Evolutionary conservation across 2,113 vertebrate species (phyloP).

Genomic region (Nothobranchius kuhntae): DNA sequence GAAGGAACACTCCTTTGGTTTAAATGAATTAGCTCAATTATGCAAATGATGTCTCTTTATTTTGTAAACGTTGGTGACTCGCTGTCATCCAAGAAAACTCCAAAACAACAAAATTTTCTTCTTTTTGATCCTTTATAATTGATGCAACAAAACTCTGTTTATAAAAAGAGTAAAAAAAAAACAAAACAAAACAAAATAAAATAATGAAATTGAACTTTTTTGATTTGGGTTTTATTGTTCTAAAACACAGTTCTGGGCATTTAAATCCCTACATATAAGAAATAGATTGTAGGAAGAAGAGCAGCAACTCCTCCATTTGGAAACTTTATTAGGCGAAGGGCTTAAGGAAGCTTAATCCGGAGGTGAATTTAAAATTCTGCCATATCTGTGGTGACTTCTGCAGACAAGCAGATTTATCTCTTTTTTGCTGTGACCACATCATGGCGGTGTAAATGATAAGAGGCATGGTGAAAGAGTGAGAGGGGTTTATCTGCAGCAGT

Average conservation of each 20-base stretch:
- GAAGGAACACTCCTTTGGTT: no score
- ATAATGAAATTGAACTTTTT: no score
- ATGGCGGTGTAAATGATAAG: constrained; percentile 67
- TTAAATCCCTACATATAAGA: constrained; percentile 7
- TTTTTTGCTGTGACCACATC: constrained; percentile 71
- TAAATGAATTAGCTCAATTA: no score
- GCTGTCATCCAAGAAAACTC: no score
- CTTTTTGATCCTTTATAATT: no score
- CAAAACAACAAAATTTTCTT: no score
- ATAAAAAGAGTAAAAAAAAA: no score
- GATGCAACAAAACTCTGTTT: no score
- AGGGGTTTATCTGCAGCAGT: constrained; percentile 68
- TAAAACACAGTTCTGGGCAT: not conserved
- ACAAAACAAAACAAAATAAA: no score
- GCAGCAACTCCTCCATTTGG: constrained; percentile 32
- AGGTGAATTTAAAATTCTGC: constrained; percentile 57
- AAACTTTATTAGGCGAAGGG: constrained; percentile 53
- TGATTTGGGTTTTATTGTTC: no score
- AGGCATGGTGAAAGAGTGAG: constrained; percentile 54
- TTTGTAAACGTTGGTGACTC: no score
- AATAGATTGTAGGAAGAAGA: constrained; percentile 22
- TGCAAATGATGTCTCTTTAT: no score
- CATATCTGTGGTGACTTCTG: constrained; percentile 52
- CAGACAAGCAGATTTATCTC: constrained; percentile 65
- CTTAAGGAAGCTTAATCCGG: constrained; percentile 50